Percentiles rank a stretch among this genome's conserved stretches.
Conservation (phyloP, 2,797 vertebrate genomes). For the Dallia pectoralis region DNA sequence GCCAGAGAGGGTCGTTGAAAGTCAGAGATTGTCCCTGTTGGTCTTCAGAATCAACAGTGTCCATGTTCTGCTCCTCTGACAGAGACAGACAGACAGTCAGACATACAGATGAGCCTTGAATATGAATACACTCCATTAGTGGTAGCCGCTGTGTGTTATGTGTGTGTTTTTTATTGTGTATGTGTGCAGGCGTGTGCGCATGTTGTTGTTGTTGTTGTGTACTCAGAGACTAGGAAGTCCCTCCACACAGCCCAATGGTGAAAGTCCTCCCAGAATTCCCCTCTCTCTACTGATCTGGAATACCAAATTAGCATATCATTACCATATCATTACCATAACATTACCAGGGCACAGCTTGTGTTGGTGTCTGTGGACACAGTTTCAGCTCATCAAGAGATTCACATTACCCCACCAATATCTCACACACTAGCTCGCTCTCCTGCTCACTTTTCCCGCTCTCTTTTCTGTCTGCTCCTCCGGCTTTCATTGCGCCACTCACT, state of each 20-base stretch:
- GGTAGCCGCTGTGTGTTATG: not conserved
- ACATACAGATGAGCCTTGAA: conserved; percentile 25
- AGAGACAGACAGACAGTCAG: conserved; percentile 63
- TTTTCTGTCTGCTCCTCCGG: not conserved
- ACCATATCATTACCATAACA: conserved; percentile 68
- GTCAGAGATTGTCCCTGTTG: conserved; percentile 76
- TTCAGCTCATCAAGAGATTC: conserved; percentile 63
- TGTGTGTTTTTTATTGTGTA: conserved; percentile 3
- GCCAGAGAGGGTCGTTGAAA: conserved; percentile 87
- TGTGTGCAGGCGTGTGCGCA: not conserved
- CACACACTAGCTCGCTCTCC: conserved; percentile 22
- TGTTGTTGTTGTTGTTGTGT: conserved; percentile 36
- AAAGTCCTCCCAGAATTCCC: conserved; percentile 33
- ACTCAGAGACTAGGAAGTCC: conserved; percentile 61
- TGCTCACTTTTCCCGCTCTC: conserved; percentile 4
- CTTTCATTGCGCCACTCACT: conserved; percentile 26
- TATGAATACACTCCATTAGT: not conserved
- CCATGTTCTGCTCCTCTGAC: conserved; percentile 74
- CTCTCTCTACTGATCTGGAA: conserved; percentile 24
- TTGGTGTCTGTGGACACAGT: conserved; percentile 57
- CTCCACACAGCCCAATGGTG: conserved; percentile 40
- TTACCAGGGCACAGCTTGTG: conserved; percentile 56
- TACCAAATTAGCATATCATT: conserved; percentile 61
- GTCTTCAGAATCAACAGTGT: conserved; percentile 71
- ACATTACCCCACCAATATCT: conserved; percentile 40